Conservation (phyloP, 2,888 invertebrate species). For the Erebia palarica region DNA sequence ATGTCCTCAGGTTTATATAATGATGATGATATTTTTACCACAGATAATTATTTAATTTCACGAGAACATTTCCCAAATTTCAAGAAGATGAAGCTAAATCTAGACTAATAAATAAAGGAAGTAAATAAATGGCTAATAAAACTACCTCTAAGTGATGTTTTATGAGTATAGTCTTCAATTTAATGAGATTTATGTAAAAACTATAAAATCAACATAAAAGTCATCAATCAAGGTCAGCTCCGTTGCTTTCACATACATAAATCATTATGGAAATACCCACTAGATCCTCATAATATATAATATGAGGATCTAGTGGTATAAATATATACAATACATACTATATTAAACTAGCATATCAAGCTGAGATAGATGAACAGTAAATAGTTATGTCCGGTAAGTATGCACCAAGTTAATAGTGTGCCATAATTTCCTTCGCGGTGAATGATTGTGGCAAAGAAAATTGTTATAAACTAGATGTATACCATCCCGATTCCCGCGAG, state of each 20-base stretch:
- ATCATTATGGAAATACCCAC: conserved; percentile 7
- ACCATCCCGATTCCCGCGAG: too few species aligned
- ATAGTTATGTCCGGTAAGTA: background rate
- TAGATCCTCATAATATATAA: background rate
- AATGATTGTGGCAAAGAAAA: background rate
- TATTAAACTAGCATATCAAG: background rate
- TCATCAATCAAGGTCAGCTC: conserved; percentile 11
- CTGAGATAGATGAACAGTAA: background rate
- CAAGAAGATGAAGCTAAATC: background rate
- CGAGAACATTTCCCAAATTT: too few species aligned
- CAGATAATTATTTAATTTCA: too few species aligned
- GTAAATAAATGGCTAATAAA: background rate
- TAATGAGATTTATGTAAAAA: conserved; percentile 7
- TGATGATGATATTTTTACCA: too few species aligned
- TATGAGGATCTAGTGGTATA: too few species aligned
- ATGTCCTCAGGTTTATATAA: too few species aligned
- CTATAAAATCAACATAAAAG: conserved; percentile 5
- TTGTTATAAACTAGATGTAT: background rate
- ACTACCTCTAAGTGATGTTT: background rate
- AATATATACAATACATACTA: too few species aligned
- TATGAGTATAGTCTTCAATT: conserved; percentile 1
- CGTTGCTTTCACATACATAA: conserved; percentile 15
- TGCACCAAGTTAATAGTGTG: background rate
- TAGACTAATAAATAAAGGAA: background rate
- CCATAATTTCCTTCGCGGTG: background rate